phyloP scores from a whole-genome alignment of 2,888 invertebrate species.

The Stenichneumon culpator region DNA sequence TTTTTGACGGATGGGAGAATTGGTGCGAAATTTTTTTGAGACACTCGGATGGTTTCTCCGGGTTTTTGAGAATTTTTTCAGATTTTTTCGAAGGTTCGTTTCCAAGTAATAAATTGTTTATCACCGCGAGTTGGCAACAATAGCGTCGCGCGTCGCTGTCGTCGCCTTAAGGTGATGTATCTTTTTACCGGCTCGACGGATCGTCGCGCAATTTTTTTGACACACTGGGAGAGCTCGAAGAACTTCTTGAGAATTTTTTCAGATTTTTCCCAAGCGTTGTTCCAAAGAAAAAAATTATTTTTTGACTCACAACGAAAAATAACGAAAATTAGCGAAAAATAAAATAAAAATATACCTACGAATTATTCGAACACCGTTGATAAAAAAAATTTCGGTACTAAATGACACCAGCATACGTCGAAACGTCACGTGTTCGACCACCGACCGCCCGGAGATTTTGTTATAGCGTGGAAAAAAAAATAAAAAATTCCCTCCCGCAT shows the following conservation, averaged over 20 bases:
- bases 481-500: conserved; percentile 60
- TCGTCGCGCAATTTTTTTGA: no score
- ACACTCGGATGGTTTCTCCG: no score
- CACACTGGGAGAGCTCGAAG: no score
- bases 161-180: no score
- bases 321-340: background rate
- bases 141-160: no score
- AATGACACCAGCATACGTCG: conserved; percentile 39
- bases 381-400: background rate
- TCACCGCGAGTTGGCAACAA: no score
- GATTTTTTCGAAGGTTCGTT: background rate
- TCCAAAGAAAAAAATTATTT: background rate
- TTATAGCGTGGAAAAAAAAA: conserved; percentile 8
- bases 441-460: conserved; percentile 10
- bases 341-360: background rate
- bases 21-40: background rate
- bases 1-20: no score
- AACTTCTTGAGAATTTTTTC: no score
- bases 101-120: background rate
- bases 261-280: background rate
- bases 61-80: background rate
- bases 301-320: background rate
- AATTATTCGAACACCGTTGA: background rate
- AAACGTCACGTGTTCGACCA: background rate
- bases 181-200: no score